Evolutionary conservation across 2,113 vertebrate genomes (phyloP), one percentile per base, ranked within the genome.

Genomic region (Syngnathus scovelli): DNA sequence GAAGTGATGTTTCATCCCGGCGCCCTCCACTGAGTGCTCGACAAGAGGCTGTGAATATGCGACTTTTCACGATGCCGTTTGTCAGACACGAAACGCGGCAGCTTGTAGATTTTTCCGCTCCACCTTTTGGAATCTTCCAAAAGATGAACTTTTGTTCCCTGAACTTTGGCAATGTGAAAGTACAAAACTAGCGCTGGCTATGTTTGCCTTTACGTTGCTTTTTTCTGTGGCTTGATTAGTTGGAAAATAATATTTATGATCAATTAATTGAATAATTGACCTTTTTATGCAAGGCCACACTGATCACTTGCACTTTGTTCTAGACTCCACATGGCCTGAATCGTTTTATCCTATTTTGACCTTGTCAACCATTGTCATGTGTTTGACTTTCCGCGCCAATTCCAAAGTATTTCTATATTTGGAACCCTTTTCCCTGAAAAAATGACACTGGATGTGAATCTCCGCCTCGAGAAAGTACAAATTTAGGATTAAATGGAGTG

Each of bases 361-460:
- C 52, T 23, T 13, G 52, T 23, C 10, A 13, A 39, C 10, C 5
- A 61, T 8, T 23, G 59, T 61, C 19, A 10, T 55, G 23, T 60
- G 58, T 38, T 38, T 9, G 36, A 5, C 6, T 38, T 39, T 9
- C 19, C 58, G 71, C 58, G 67, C 74, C 78, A 76, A 76, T 85
- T 80, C 74, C 59, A 49, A 61, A 78, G 69, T 23, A 44, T 51
- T 61, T 69, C 49, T 58, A 61, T 67, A 80, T 77, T 81, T 70
- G 18, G 52, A 67, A 8, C 51, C 23, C 69, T 74, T 76, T 41
- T 21, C 52, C 49, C 19, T 1, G 27, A 15, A 15, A 56, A 64
- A 65, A 68, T 39, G 23, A 27, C 5, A 66, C 68, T 41, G 66
- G 6, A 61, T 41, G 54, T 2, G 6, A 21, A 56, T 62, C 74